Percentiles rank a stretch among this genome's conserved stretches.
Evolutionary conservation across 1,140 invertebrate genomes (phyloP).

Genomic region (Trinorchestia longiramus): DNA sequence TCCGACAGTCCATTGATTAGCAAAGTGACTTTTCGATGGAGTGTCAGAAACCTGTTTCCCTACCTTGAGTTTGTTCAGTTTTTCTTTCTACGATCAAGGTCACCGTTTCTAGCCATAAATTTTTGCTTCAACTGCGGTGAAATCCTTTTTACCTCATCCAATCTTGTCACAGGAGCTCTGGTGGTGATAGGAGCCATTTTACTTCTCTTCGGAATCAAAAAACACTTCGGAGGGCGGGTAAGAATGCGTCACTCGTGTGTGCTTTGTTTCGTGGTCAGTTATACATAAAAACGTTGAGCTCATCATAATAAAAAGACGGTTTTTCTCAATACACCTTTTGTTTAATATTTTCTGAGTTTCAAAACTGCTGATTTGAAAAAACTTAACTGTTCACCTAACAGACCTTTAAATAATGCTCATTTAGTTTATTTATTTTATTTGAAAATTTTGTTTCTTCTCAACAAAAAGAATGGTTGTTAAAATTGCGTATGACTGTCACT

Average conservation of each 20-base stretch:
- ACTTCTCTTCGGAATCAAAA: neutral
- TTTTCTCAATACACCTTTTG: too few relatives aligned
- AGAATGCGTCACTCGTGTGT: neutral
- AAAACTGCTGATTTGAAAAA: too few relatives aligned
- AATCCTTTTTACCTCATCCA: neutral
- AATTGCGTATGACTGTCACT: too few relatives aligned
- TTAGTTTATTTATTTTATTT: too few relatives aligned
- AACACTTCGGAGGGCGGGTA: neutral
- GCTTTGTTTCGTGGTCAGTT: neutral
- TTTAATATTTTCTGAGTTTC: too few relatives aligned
- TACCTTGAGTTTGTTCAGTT: neutral
- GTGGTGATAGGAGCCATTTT: neutral
- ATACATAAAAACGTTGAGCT: neutral
- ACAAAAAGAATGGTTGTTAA: too few relatives aligned
- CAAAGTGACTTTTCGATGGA: neutral
- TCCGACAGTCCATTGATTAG: neutral
- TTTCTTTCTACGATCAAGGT: neutral
- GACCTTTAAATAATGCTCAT: too few relatives aligned
- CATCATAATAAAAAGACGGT: too few relatives aligned
- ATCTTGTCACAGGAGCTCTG: neutral
- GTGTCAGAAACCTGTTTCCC: neutral
- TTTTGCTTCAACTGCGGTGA: neutral
- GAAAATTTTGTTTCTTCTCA: too few relatives aligned
- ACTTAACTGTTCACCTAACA: too few relatives aligned
- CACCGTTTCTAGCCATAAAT: neutral